Base-by-base conservation (phyloP, 2,113 vertebrate species). In the Danio rerio region DNA sequence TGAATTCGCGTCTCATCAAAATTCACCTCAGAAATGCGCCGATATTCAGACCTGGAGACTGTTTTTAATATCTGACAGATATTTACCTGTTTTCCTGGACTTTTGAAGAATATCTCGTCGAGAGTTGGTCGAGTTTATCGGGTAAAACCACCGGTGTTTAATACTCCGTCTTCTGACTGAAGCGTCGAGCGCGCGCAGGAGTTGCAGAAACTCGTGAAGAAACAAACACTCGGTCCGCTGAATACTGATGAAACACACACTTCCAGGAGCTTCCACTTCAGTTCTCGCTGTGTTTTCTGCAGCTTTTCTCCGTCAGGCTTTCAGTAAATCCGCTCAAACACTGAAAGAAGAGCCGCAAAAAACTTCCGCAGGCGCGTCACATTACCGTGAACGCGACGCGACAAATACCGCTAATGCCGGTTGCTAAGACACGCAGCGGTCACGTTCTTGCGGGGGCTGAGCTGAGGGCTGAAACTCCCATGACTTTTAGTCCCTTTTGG, bases 301-400 rank as follows among this genome's bases (percentile, higher is more conserved):
- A 43, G 53, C 12, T 58, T 12, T 18, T 6, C 55, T 45, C 15
- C 7, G 65, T 16, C 11, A 7, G 9, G 7, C 7, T 45, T n/a
- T 13, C 12, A 42, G 50, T 13, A 6, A 21, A 74, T 74, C 52
- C 72, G 15, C 40, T 42, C 1, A 75, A 75, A 59, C 49, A 13
- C 45, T 12, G 40, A 75, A 9, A 50, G n/a, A n/a, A 20, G 31
- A 4, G 1, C 56, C 10, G 16, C 45, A 12, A 63, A 11, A 52
- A 50, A 62, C 75, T 77, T 77, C 75, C 75, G 75, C 7, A 9
- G 75, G 20, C n/a, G 56, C 74, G 74, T 77, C 74, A 62, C 74
- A 61, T 62, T 43, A 61, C 42, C 16, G 42, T 16, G 42, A 43
- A 45, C 40, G 72, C 71, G 31, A 55, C 52, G 63, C 65, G 42